phyloP scores from a whole-genome alignment of 2,113 vertebrate genomes.

The Dasypus novemcinctus region DNA sequence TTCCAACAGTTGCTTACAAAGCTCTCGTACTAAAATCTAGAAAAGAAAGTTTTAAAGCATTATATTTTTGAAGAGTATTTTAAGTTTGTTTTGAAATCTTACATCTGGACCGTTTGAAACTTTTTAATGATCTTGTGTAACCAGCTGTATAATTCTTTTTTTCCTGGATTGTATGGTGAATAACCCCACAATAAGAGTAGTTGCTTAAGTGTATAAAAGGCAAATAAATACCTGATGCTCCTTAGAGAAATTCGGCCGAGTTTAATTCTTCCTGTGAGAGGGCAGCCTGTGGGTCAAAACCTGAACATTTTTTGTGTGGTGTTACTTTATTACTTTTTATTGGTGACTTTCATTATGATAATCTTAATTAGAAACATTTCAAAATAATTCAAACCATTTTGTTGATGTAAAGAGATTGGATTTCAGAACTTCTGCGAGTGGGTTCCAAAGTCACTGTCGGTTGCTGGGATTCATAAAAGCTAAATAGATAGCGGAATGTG shows the following conservation, averaged over 20 bases:
- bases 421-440: constrained; percentile 55
- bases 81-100: constrained; percentile 11
- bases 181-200: not conserved
- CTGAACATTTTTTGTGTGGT: not conserved
- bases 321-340: not conserved
- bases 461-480: not conserved
- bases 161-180: not conserved
- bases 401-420: constrained; percentile 12
- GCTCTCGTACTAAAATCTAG: not conserved
- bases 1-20: not conserved
- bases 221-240: not conserved
- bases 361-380: constrained; percentile 53
- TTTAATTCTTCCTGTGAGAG: not conserved
- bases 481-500: not conserved
- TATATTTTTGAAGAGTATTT: constrained; percentile 9
- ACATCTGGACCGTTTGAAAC: constrained; percentile 18
- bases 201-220: constrained; percentile 7
- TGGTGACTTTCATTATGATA: not conserved
- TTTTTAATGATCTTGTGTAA: constrained; percentile 19
- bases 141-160: constrained; percentile 7
- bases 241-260: not conserved
- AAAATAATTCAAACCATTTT: constrained; percentile 26
- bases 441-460: not conserved
- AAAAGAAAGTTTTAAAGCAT: constrained; percentile 1
- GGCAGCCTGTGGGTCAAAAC: not conserved